Evolutionary conservation across 2,797 vertebrate genomes (phyloP).

Genomic region (Cynopterus sphinx): DNA sequence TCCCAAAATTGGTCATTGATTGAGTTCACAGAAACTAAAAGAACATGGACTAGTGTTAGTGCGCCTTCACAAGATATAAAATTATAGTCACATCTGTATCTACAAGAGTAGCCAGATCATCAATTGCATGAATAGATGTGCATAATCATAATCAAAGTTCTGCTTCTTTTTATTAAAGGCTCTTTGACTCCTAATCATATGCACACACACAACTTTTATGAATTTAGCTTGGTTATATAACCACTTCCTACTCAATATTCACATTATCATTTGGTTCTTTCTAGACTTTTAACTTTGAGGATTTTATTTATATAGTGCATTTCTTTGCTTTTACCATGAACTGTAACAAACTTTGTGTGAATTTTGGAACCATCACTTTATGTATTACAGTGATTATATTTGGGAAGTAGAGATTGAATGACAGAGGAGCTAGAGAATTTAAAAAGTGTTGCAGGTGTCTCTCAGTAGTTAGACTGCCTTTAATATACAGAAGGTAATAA

Average conservation of each 20-base stretch:
- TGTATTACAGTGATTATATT: background rate
- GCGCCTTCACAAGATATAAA: background rate
- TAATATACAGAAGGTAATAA: background rate
- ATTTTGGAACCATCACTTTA: background rate
- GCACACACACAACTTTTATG: background rate
- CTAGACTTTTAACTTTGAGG: background rate
- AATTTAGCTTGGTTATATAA: background rate
- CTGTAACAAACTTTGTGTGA: background rate
- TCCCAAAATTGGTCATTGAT: background rate
- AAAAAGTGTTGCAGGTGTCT: background rate
- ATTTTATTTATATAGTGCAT: background rate
- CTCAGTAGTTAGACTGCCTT: background rate
- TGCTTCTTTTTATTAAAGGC: background rate
- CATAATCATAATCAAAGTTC: background rate
- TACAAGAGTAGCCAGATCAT: background rate
- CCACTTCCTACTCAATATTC: background rate
- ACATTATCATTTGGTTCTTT: background rate
- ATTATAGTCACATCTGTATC: background rate
- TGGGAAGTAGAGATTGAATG: background rate
- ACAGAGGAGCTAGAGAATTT: background rate
- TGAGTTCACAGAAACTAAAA: slow-evolving; percentile 13
- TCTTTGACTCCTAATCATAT: slow-evolving; percentile 15
- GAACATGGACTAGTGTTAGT: background rate
- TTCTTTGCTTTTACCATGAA: background rate
- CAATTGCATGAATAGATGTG: background rate